Percentiles rank a stretch among this genome's conserved stretches.
Conservation (phyloP, 2,888 invertebrate species). For the Heliconius sara region DNA sequence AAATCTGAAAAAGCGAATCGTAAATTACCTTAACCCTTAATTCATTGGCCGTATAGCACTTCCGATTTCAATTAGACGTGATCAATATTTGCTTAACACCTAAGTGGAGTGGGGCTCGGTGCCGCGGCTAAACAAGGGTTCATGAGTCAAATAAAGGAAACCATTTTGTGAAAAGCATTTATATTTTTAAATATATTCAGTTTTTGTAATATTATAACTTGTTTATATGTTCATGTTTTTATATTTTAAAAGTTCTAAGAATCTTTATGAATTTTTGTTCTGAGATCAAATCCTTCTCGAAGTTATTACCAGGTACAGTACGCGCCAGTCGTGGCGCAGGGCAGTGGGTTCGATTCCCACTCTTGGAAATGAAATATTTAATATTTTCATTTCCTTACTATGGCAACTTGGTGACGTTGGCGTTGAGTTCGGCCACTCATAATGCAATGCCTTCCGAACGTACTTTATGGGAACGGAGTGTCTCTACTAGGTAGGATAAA, state of each 20-base stretch:
- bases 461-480: too few relatives aligned
- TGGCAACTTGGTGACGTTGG: too few relatives aligned
- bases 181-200: background rate
- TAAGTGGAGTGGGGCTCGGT: constrained; percentile 34
- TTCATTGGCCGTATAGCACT: constrained; percentile 24
- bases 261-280: background rate
- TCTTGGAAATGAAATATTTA: too few relatives aligned
- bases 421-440: too few relatives aligned
- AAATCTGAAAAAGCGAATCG: constrained; percentile 14
- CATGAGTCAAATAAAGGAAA: background rate
- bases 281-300: background rate
- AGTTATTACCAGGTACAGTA: too few relatives aligned
- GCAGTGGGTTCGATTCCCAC: too few relatives aligned
- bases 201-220: background rate
- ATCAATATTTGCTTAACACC: constrained; percentile 43
- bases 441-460: too few relatives aligned
- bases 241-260: background rate
- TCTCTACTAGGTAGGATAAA: too few relatives aligned
- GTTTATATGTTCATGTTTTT: background rate
- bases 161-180: background rate
- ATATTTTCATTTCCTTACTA: too few relatives aligned
- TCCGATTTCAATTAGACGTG: constrained; percentile 37
- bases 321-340: too few relatives aligned
- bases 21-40: constrained; percentile 19
- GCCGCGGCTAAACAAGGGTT: constrained; percentile 24